These are phyloP conservation scores for Phyllotis vaccarum DNA, from an alignment of 2,797 vertebrate species.

Conservation along the genomic window DNA sequence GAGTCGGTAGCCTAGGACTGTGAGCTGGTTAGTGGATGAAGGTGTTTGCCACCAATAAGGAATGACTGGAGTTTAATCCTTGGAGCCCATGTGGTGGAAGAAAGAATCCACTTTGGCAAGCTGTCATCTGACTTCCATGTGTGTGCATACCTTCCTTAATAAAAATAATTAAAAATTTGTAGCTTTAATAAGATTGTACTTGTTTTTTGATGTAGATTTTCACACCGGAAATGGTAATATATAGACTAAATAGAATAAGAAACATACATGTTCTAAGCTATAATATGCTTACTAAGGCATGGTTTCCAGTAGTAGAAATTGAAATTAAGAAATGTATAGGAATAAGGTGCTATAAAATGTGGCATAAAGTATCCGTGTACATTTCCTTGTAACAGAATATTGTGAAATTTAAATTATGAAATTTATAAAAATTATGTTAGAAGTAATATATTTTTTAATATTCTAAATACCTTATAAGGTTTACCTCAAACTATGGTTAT, in stretches of 20 bases:
- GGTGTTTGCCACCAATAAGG: neutral
- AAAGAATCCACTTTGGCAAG: neutral
- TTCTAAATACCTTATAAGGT: conserved; percentile 19
- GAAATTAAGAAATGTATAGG: neutral
- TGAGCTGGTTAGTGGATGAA: neutral
- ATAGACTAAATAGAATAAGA: neutral
- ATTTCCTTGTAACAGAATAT: neutral
- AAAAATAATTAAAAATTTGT: neutral
- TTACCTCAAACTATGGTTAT: conserved; percentile 49
- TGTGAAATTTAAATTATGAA: neutral
- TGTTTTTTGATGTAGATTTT: conserved; percentile 39
- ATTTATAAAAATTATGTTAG: neutral
- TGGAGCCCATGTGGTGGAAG: neutral
- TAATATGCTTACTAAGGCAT: neutral
- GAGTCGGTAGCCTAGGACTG: neutral
- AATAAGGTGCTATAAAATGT: conserved; percentile 28
- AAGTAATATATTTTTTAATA: neutral
- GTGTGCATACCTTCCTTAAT: too few relatives aligned
- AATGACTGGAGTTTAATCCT: neutral
- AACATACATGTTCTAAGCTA: neutral
- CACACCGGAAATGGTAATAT: neutral
- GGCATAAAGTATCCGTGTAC: neutral
- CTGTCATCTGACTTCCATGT: neutral
- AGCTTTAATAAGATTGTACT: conserved; percentile 29
- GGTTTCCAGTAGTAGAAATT: conserved; percentile 13